Percentiles rank a stretch among this genome's conserved stretches.
These are phyloP conservation scores for Holacanthus passer DNA, from an alignment of 2,113 vertebrate species.

Conservation along the genomic window DNA sequence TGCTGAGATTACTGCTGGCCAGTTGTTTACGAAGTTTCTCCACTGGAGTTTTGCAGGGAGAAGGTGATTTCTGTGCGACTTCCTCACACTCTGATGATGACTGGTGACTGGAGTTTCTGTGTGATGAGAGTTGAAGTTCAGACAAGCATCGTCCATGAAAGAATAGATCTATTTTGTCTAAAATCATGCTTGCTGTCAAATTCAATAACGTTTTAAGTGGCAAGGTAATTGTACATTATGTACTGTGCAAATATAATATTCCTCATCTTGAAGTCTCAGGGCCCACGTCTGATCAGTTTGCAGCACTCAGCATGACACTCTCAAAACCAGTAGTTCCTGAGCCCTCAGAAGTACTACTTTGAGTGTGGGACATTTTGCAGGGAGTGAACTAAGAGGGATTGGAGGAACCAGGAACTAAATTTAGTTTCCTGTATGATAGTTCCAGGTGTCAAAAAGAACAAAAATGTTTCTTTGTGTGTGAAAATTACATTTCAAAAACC, in stretches of 20 bases:
- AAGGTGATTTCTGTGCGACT: conserved; percentile 40
- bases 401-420: neutral
- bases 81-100: conserved; percentile 51
- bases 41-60: conserved; percentile 23
- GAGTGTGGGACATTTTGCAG: neutral
- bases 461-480: neutral
- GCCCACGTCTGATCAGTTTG: neutral
- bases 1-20: neutral
- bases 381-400: neutral
- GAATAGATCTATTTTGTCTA: neutral
- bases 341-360: neutral
- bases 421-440: neutral
- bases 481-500: neutral
- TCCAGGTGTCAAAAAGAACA: neutral
- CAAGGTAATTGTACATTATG: too few relatives aligned
- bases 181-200: neutral
- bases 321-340: neutral
- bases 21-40: neutral
- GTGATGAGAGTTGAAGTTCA: neutral
- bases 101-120: conserved; percentile 17
- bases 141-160: neutral
- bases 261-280: neutral
- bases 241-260: neutral
- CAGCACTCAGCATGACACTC: neutral
- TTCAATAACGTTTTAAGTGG: neutral